Base-by-base conservation (phyloP, 2,113 vertebrate genomes). In the Onychorhynchus coronatus region DNA sequence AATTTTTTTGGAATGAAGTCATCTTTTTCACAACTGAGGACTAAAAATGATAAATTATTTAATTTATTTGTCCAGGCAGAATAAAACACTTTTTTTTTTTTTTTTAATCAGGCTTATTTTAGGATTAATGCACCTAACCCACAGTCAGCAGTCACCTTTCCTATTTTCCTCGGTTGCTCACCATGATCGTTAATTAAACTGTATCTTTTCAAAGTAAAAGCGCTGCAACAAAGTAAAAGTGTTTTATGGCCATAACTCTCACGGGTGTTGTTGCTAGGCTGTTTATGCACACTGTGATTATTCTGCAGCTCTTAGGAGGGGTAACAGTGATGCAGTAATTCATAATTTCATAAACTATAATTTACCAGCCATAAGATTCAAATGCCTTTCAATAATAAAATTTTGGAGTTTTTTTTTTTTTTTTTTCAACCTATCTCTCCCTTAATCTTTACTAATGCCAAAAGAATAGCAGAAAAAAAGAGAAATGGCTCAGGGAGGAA, bases 11-110 rank as follows among this genome's bases (percentile, higher is more conserved):
- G 56, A 85, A 90, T 72, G 39, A 94, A 87, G 67, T 90, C 0
- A 92, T 90, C 52, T 86, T 91, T 92, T 94, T 91, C 23, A 56
- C 49, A 93, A 67, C 31, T n/a, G 71, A 81, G 46, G 46, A 31
- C 67, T 92, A 85, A 93, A 92, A 95, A 50, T 67, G 56, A 90
- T 74, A 37, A 91, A 89, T 55, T 8, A 88, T 91, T 93, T 80
- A 5, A 85, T 85, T 93, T 97, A 70, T 87, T 89, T 91, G 20
- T 37, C 50, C 44, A 47, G 65, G 21, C 28, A 91, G 33, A 88
- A 91, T 50, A 91, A 70, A 55, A 1, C 2, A 1, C 5, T 17
- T 61, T 61, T 59, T 49, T 49, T 24, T n/a, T 35, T 39, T 47
- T 17, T 78, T 44, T n/a, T 22, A 1, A 0, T 75, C 11, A 39